Conservation (phyloP, 1,140 invertebrate species). For the Zaprionus davidi region DNA sequence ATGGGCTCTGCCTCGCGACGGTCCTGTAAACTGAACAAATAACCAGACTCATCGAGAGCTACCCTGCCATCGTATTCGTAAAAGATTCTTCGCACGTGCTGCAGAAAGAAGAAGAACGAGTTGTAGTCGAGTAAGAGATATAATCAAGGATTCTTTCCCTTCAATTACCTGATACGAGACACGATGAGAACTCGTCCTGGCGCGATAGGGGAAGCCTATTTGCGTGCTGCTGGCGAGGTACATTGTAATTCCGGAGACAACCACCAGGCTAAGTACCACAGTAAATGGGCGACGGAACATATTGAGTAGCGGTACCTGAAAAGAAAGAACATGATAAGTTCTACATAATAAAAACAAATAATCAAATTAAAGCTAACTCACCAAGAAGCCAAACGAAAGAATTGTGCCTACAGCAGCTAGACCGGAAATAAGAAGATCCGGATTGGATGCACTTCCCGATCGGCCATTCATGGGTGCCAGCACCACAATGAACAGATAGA, state of each 20-base stretch:
- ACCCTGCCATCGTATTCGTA: slow-evolving; percentile 85
- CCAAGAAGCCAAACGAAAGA: slow-evolving; percentile 54
- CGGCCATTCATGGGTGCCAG: slow-evolving; percentile 89
- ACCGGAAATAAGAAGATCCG: slow-evolving; percentile 86
- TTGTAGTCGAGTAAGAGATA: neutral
- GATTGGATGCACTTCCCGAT: slow-evolving; percentile 86
- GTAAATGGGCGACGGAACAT: slow-evolving; percentile 48
- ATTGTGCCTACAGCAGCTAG: slow-evolving; percentile 82
- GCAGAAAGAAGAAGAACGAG: slow-evolving; percentile 15
- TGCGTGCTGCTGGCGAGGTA: slow-evolving; percentile 87
- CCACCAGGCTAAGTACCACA: slow-evolving; percentile 73
- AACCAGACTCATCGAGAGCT: slow-evolving; percentile 86
- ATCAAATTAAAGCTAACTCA: slow-evolving; percentile 6
- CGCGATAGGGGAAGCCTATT: slow-evolving; percentile 90
- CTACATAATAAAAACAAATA: neutral
- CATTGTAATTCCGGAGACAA: slow-evolving; percentile 85
- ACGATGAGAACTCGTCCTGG: slow-evolving; percentile 87
- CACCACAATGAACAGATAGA: slow-evolving; percentile 87
- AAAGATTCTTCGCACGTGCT: slow-evolving; percentile 87
- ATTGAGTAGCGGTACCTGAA: slow-evolving; percentile 38
- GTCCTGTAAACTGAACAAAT: slow-evolving; percentile 90
- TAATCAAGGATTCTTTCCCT: slow-evolving; percentile 68
- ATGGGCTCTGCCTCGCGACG: slow-evolving; percentile 87
- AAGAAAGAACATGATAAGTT: neutral
- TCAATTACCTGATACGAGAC: slow-evolving; percentile 86